A percentile compares a stretch with the other conserved stretches of the same genome.
Evolutionary conservation across 2,113 vertebrate genomes (phyloP).

Genomic region (Myotis yumanensis): DNA sequence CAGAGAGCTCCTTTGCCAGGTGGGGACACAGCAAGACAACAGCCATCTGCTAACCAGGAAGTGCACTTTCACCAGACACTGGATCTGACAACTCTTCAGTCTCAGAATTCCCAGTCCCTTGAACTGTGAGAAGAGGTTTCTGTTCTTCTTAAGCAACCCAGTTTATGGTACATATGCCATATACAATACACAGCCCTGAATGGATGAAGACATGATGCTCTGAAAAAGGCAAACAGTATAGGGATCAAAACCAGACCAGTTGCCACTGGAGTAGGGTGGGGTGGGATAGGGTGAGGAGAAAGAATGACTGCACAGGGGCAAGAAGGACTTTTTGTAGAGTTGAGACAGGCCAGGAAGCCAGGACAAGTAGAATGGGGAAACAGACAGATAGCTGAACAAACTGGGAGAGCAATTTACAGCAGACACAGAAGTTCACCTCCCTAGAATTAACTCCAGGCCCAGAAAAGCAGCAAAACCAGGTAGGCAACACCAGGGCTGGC

Average conservation of each 20-base stretch:
- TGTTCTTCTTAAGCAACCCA: background rate
- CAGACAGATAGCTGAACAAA: too few relatives aligned
- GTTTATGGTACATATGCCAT: background rate
- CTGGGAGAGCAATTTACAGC: too few relatives aligned
- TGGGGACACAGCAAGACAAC: background rate
- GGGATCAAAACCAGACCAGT: background rate
- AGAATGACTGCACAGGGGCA: too few relatives aligned
- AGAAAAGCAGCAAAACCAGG: too few relatives aligned
- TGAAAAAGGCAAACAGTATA: background rate
- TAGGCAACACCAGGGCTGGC: too few relatives aligned
- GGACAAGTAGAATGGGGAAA: too few relatives aligned
- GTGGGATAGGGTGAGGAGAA: rapidly evolving
- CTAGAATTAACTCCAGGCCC: too few relatives aligned
- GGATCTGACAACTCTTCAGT: background rate
- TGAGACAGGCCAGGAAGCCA: too few relatives aligned
- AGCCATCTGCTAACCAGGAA: background rate
- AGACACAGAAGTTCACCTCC: too few relatives aligned
- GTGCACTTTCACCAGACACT: background rate
- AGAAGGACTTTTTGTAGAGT: background rate
- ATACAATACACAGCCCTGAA: background rate
- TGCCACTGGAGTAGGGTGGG: background rate
- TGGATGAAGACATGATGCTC: background rate
- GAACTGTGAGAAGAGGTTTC: background rate
- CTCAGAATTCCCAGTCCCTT: background rate
- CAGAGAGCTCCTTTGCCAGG: background rate